Conservation (phyloP, 2,113 vertebrate species). For the Aspiorhynchus laticeps region DNA sequence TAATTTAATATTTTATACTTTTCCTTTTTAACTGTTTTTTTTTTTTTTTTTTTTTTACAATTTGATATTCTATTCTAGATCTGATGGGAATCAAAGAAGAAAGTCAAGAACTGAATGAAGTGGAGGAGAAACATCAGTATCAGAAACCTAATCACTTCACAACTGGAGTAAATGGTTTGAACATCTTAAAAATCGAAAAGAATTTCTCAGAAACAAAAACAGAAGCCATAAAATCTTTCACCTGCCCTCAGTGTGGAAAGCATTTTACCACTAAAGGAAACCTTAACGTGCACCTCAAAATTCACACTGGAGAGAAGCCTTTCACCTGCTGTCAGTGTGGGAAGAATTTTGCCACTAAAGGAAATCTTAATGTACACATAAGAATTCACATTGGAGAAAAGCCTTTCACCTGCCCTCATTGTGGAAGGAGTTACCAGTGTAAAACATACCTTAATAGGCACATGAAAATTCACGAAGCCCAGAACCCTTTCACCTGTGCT, state of each 20-base stretch:
- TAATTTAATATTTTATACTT: neutral
- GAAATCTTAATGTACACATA: neutral
- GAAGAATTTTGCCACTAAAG: no score
- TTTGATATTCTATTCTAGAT: neutral
- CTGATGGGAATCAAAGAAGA: neutral
- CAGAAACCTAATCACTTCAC: neutral
- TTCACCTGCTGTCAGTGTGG: no score
- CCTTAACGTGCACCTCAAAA: no score
- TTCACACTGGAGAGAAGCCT: no score
- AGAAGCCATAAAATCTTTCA: neutral
- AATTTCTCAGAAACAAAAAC: no score
- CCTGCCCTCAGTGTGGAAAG: neutral
- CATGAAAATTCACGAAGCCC: neutral
- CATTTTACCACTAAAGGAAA: no score
- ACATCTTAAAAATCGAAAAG: neutral
- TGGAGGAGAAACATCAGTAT: neutral
- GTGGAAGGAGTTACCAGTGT: neutral
- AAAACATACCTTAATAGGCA: neutral
- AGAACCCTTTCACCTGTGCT: neutral
- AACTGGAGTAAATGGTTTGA: neutral
- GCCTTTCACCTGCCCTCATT: neutral
- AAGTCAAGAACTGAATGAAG: neutral
- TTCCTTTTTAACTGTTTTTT: neutral
- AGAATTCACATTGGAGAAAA: neutral
- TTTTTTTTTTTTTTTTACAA: neutral